Base-by-base conservation (phyloP, 2,888 invertebrate species). In the Stomorhina lunata region DNA sequence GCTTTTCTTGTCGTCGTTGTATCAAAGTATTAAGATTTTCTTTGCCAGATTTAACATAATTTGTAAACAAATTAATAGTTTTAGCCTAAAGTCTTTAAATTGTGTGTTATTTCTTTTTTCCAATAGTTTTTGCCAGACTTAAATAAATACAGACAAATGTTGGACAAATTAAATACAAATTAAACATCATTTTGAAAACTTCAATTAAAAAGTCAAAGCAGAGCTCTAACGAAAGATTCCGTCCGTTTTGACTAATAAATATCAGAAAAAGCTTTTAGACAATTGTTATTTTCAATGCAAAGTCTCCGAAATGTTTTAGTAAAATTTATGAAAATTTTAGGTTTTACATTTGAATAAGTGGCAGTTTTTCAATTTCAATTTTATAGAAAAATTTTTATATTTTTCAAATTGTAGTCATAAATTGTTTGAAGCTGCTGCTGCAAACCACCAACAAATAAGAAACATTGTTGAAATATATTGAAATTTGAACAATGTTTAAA, bases 81-180 rank as follows among this genome's bases (percentile, higher is more conserved):
- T 72, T 55, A 66, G 81, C 72, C 72, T 68, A 32, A 73, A 78
- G 81, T 45, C 68, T 37, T 72, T 4, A 12, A 34, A 71, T 27
- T 50, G 45, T 55, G 7, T 59, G 17, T 37, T 6, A 20, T 45
- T 29, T 17, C 20, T 22, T 37, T 37, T 45, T 6, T 17, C n/a
- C n/a, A n/a, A n/a, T n/a, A n/a, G 2, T n/a, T 55, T 48, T 59
- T 55, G 37, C 20, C 9, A 9, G 10, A n/a, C 37, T 15, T 20
- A 10, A 55, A n/a, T 17, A 57, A 55, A 34, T 32, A 9, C 37
- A 43, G 48, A 81, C 77, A 81, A 73, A 81, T 81, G 48, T 59
- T 73, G 27, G 45, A 75, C 82, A 79, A 82, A 79, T 82, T 75
- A 75, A 71, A 79, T 45, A 71, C 82, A 82, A 82, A 82, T 82